These are phyloP conservation scores for Seriola dumerili DNA, from an alignment of 2,113 vertebrate genomes.

Conservation along the genomic window DNA sequence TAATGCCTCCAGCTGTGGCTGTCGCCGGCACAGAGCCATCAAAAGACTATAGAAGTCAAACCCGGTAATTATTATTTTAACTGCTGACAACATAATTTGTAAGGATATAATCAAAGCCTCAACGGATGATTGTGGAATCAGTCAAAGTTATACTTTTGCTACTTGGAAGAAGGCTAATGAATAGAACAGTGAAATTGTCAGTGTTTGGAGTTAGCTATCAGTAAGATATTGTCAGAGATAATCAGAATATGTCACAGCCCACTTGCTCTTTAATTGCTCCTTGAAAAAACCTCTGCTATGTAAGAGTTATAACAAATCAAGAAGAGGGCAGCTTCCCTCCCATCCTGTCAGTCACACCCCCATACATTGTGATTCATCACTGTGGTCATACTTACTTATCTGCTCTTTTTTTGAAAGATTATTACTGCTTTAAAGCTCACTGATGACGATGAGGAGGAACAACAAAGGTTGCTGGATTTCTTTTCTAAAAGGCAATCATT, in stretches of 20 bases:
- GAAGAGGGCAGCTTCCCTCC: not conserved
- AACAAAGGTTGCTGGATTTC: conserved; percentile 41
- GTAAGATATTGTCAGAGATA: conserved; percentile 29
- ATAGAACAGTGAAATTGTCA: not conserved
- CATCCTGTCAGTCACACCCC: conserved; percentile 2
- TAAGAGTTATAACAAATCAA: not conserved
- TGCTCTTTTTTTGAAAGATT: not conserved
- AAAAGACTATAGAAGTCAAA: conserved; percentile 18
- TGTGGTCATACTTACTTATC: not conserved
- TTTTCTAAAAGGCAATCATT: conserved; percentile 5
- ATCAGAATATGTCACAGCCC: conserved; percentile 46
- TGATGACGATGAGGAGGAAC: conserved; percentile 7
- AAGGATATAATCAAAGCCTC: conserved; percentile 47
- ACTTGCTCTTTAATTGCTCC: conserved; percentile 21
- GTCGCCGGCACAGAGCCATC: not conserved
- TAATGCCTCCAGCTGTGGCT: no score
- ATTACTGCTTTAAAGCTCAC: not conserved
- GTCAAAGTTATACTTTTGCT: conserved; percentile 17
- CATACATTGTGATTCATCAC: not conserved
- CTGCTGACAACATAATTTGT: conserved; percentile 35
- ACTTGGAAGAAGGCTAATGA: conserved; percentile 29
- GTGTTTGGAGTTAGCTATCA: conserved; percentile 19
- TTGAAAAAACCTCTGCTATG: conserved; percentile 4
- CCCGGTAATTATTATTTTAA: conserved; percentile 29
- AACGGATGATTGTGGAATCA: conserved; percentile 18